Percentiles rank a stretch among this genome's conserved stretches.
Evolutionary conservation across 2,888 invertebrate genomes (phyloP).

Genomic region (Eupithecia dodoneata): DNA sequence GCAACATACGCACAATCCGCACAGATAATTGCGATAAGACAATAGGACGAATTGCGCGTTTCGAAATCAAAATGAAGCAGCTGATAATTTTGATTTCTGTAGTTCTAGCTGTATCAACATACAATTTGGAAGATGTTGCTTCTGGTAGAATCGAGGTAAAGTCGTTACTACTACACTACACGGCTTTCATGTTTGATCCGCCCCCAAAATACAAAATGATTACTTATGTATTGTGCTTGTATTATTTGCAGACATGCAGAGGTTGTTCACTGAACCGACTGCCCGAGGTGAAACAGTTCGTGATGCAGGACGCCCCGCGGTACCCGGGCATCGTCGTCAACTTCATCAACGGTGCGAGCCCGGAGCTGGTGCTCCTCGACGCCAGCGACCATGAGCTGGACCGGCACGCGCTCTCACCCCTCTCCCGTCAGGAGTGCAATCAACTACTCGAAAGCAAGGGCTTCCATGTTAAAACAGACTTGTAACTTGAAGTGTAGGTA

Average conservation of each 20-base stretch:
- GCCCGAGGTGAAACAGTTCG: conserved; percentile 86
- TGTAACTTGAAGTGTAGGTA: conserved; percentile 35
- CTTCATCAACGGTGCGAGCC: conserved; percentile 86
- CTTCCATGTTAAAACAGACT: conserved; percentile 78
- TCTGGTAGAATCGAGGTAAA: conserved; percentile 78
- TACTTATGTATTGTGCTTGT: not conserved
- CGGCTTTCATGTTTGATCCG: not conserved
- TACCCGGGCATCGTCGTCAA: conserved; percentile 86
- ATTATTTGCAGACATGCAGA: conserved; percentile 85
- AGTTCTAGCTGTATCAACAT: conserved; percentile 54
- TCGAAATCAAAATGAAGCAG: conserved; percentile 42
- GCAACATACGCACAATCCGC: too few relatives aligned
- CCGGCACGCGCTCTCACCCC: conserved; percentile 82
- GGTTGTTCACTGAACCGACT: conserved; percentile 88
- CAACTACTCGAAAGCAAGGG: conserved; percentile 85
- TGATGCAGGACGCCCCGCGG: conserved; percentile 87
- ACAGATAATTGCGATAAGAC: too few relatives aligned
- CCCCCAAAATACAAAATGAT: conserved; percentile 5
- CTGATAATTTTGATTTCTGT: conserved; percentile 49
- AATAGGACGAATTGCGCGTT: not conserved
- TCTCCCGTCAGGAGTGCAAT: conserved; percentile 87
- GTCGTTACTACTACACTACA: not conserved
- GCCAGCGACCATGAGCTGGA: conserved; percentile 85
- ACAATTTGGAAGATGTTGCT: conserved; percentile 65
- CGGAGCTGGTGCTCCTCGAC: conserved; percentile 86